These are phyloP conservation scores for Platynereis dumerilii DNA, from an alignment of 2,888 invertebrate species.

Conservation along the genomic window DNA sequence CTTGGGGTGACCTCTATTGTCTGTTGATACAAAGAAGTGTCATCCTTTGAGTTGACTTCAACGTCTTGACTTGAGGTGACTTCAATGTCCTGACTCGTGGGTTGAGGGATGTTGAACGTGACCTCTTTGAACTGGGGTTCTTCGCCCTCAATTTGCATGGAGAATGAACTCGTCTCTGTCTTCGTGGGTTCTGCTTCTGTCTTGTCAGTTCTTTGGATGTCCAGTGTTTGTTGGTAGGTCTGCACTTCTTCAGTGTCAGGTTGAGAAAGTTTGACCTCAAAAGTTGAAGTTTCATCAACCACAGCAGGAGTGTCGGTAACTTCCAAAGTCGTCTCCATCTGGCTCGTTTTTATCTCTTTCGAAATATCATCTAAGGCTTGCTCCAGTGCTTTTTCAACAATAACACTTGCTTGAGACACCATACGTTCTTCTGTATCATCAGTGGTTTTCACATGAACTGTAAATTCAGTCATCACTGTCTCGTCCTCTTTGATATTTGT, in stretches of 20 bases:
- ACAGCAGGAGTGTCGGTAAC: background rate
- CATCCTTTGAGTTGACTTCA: no score
- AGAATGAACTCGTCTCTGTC: slow-evolving; percentile 6
- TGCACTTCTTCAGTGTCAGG: no score
- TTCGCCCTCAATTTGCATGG: slow-evolving; percentile 34
- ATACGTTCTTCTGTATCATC: background rate
- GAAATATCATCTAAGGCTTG: slow-evolving; percentile 31
- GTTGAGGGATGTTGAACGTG: no score
- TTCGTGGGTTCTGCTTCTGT: slow-evolving; percentile 1
- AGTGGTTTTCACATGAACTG: background rate
- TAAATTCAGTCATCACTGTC: no score
- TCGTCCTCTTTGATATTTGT: no score
- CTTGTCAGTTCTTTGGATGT: background rate
- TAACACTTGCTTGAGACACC: background rate
- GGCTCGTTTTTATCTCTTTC: slow-evolving; percentile 15
- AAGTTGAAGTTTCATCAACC: background rate
- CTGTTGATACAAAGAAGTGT: no score
- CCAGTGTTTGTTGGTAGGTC: background rate
- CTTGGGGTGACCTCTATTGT: no score
- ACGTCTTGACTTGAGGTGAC: no score
- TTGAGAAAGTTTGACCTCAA: no score
- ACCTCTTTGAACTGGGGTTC: slow-evolving; percentile 28
- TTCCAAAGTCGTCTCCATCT: background rate
- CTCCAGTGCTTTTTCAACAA: background rate
- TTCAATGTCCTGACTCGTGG: no score